Conservation (phyloP, 2,113 vertebrate genomes). For the Aleadryas rufinucha region DNA sequence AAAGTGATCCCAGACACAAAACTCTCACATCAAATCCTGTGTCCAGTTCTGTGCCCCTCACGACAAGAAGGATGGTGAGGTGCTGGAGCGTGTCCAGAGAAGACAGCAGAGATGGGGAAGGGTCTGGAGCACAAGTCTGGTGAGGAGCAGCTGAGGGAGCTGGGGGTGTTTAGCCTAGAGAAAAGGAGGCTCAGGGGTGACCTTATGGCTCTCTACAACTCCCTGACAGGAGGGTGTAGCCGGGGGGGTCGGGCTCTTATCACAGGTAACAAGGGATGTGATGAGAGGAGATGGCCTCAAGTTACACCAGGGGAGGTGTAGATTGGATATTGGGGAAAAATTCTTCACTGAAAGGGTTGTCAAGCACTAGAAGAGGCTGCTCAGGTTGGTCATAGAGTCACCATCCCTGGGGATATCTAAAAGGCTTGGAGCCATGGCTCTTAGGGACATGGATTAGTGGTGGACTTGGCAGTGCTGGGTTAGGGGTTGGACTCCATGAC, state of each 20-base stretch:
- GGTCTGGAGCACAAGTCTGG: neutral
- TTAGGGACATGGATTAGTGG: neutral
- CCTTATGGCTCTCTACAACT: neutral
- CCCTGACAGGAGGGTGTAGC: neutral
- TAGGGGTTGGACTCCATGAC: neutral
- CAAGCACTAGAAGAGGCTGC: neutral
- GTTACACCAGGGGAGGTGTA: neutral
- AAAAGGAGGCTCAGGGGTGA: neutral
- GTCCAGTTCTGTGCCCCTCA: neutral
- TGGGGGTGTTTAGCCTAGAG: neutral
- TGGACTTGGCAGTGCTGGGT: neutral
- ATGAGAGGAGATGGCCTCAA: neutral
- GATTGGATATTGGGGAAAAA: neutral
- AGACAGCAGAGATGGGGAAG: neutral
- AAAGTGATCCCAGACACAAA: neutral
- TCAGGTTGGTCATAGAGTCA: neutral
- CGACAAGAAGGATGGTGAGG: neutral
- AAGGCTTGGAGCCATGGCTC: accelerated
- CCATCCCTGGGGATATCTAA: neutral
- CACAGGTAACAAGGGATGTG: neutral
- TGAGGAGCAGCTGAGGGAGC: neutral
- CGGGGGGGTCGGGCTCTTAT: neutral
- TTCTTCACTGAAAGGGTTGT: neutral
- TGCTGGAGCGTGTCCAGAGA: neutral
- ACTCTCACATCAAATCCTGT: neutral